phyloP scores from a whole-genome alignment of 1,140 invertebrate species.

The Pogonomyrmex californicus region DNA sequence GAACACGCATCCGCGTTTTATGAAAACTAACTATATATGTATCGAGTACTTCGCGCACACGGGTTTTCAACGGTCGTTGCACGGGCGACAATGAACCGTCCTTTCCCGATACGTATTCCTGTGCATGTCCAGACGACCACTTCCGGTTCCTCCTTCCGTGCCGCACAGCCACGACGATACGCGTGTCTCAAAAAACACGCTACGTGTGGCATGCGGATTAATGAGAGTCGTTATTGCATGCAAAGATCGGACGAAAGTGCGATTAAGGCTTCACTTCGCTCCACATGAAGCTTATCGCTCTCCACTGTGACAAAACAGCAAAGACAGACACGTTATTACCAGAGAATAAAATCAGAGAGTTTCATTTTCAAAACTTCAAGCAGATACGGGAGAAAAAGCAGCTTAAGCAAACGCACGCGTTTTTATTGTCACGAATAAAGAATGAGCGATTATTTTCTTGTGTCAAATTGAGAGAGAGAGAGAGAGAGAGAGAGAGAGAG shows the following conservation, averaged over 20 bases:
- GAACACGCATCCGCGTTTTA: not conserved
- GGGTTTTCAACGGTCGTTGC: conserved; percentile 67
- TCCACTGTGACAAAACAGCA: conserved; percentile 12
- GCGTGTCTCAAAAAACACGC: conserved; percentile 65
- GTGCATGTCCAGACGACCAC: conserved; percentile 75
- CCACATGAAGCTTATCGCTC: conserved; percentile 48
- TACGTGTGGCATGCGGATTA: conserved; percentile 49
- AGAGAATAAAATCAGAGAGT: not conserved
- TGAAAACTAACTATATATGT: conserved; percentile 36
- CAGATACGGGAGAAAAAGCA: not conserved
- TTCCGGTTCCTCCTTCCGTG: conserved; percentile 80
- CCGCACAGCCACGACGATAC: conserved; percentile 51
- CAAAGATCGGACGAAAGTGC: conserved; percentile 49
- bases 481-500: too few species aligned
- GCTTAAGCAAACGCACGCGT: not conserved
- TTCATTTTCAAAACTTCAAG: not conserved
- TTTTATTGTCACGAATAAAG: not conserved
- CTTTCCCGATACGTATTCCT: conserved; percentile 72
- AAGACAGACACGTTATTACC: conserved; percentile 22
- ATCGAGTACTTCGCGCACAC: conserved; percentile 35
- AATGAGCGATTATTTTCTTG: not conserved
- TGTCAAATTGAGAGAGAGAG: not conserved
- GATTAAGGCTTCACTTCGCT: conserved; percentile 61
- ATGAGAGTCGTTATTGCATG: conserved; percentile 51
- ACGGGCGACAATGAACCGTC: conserved; percentile 72